These are phyloP conservation scores for Poecilia picta DNA, from an alignment of 2,797 vertebrate genomes.

Conservation along the genomic window DNA sequence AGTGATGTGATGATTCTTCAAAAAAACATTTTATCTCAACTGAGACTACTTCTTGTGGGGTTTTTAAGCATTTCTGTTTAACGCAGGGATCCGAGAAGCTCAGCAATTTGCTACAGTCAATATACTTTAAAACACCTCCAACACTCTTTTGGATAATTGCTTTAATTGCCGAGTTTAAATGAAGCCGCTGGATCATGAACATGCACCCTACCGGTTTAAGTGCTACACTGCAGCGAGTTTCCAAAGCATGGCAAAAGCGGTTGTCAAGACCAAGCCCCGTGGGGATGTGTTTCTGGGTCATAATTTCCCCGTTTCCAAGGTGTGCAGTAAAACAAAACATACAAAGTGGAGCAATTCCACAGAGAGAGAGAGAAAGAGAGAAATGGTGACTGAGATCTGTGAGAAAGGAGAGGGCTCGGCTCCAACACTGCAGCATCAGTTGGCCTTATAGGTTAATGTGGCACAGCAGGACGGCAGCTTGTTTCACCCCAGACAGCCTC, in stretches of 20 bases:
- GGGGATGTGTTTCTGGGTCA: slow-evolving; percentile 56
- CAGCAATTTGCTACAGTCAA: slow-evolving; percentile 50
- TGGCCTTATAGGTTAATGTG: slow-evolving; percentile 71
- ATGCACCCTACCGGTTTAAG: slow-evolving; percentile 29
- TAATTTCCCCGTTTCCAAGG: slow-evolving; percentile 44
- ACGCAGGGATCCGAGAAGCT: slow-evolving; percentile 17
- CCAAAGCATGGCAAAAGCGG: slow-evolving; percentile 29
- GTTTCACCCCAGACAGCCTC: slow-evolving; percentile 44
- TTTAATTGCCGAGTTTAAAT: slow-evolving; percentile 51
- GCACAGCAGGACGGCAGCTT: slow-evolving; percentile 53
- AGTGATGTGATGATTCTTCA: not conserved
- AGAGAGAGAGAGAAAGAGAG: slow-evolving; percentile 33
- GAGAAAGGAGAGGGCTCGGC: slow-evolving; percentile 31
- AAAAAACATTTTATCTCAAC: not conserved
- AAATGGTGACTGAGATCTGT: slow-evolving; percentile 15
- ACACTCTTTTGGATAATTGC: slow-evolving; percentile 56
- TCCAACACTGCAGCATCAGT: slow-evolving; percentile 45
- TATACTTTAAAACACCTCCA: slow-evolving; percentile 57
- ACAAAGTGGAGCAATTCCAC: slow-evolving; percentile 31
- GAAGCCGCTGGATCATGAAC: slow-evolving; percentile 27
- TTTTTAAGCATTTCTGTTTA: slow-evolving; percentile 8
- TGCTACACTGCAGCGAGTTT: slow-evolving; percentile 15
- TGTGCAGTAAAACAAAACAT: slow-evolving; percentile 51
- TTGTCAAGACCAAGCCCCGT: slow-evolving; percentile 27
- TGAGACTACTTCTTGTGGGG: not conserved